Evolutionary conservation across 2,113 vertebrate genomes (phyloP).

Genomic region (Eptatretus burgeri): DNA sequence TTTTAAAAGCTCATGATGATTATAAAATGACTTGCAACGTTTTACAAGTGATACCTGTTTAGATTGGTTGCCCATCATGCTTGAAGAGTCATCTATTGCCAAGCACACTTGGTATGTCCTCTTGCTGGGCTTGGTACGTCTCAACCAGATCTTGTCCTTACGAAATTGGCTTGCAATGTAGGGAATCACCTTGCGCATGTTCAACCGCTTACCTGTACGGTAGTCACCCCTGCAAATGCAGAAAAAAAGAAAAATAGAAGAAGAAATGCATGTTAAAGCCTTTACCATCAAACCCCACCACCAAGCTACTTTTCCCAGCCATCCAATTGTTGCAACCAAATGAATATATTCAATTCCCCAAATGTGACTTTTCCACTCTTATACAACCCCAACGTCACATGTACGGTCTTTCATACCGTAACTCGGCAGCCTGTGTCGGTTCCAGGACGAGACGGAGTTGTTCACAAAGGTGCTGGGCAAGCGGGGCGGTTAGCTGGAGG

Average conservation of each 20-base stretch:
- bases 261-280: constrained; percentile 9
- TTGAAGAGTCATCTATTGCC: constrained; percentile 82
- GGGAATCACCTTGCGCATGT: constrained; percentile 93
- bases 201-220: constrained; percentile 71
- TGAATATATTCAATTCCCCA: too few relatives aligned
- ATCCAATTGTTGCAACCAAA: too few relatives aligned
- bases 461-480: constrained; percentile 78
- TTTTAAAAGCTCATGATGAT: too few relatives aligned
- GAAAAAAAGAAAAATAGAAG: constrained; percentile 7
- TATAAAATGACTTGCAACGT: too few relatives aligned
- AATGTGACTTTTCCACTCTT: too few relatives aligned
- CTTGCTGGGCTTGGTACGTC: constrained; percentile 84
- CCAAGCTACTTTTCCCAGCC: neutral
- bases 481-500: constrained; percentile 41
- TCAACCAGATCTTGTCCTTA: constrained; percentile 93
- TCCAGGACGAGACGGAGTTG: constrained; percentile 76
- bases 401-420: constrained; percentile 30
- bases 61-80: constrained; percentile 90
- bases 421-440: constrained; percentile 61
- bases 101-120: constrained; percentile 85
- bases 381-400: neutral
- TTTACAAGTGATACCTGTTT: constrained; percentile 38
- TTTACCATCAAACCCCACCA: too few relatives aligned
- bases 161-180: constrained; percentile 92
- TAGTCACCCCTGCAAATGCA: constrained; percentile 44